Evolutionary conservation across 1,140 invertebrate species (phyloP), one percentile per base, ranked within the genome.

Genomic region (Armadillidium nasatum): DNA sequence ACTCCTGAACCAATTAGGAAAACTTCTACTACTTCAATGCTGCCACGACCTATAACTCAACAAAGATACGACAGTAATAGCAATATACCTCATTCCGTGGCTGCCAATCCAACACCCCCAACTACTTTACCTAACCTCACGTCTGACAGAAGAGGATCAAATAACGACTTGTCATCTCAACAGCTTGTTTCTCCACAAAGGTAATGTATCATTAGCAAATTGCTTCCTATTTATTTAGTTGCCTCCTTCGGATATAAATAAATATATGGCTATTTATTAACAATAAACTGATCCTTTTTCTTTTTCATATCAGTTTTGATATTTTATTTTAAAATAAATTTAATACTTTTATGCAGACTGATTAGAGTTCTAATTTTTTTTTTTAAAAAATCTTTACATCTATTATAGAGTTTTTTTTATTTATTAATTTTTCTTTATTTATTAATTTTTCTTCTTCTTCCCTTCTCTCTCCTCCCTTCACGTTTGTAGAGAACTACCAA

Each of bases 401-500:
- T n/a, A n/a, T n/a, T n/a, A n/a, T n/a, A n/a, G n/a, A n/a, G n/a
- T n/a, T n/a, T n/a, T n/a, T n/a, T n/a, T n/a, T n/a, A n/a, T n/a
- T n/a, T 33, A 1, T 33, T 33, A 33, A 33, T 33, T 1, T 33
- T 33, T 33, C 6, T 33, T 3, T 6, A 33, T 33, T 33, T 33
- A 33, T 33, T 33, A 33, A 33, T 3, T 33, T 33, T 6, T 33
- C 33, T 33, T 33, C 33, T 33, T 33, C 33, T 6, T 33, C 6
- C 33, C 33, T 6, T 6, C 33, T 33, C 33, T n/a, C n/a, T n/a
- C n/a, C n/a, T n/a, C 33, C 1, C 33, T 69, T 78, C 67, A 74
- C 71, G n/a, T 70, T 75, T 67, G 22, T 72, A 74, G 75, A 44
- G 78, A 79, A 23, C 60, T 68, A 23, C 50, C 75, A 44, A 44